A percentile compares a stretch with the other conserved stretches of the same genome.
phyloP scores from a whole-genome alignment of 1,140 invertebrate genomes.

The Atta texana region DNA sequence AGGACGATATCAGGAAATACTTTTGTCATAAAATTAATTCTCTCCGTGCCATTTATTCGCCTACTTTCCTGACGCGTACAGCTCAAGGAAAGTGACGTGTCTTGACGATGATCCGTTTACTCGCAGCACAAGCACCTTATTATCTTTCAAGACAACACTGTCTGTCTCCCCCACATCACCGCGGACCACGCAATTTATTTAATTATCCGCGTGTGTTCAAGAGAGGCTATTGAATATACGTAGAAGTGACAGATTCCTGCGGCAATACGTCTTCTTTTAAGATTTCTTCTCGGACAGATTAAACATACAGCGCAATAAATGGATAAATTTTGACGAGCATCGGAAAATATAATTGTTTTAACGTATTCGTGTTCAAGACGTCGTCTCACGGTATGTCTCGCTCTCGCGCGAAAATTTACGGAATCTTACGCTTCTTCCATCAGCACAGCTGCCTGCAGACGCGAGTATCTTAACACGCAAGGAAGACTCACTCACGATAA shows the following conservation, averaged over 20 bases:
- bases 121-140: constrained; percentile 31
- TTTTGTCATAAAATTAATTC: neutral
- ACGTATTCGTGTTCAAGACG: neutral
- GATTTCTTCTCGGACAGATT: constrained; percentile 1
- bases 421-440: constrained; percentile 9
- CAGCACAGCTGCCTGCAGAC: constrained; percentile 18
- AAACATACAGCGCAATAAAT: neutral
- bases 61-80: neutral
- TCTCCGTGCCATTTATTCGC: constrained; percentile 14
- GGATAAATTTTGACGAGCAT: neutral
- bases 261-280: neutral
- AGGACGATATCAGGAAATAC: neutral
- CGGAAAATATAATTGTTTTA: neutral
- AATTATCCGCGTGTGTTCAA: constrained; percentile 18
- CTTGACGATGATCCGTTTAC: constrained; percentile 44
- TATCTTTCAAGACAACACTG: constrained; percentile 11
- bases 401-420: constrained; percentile 4
- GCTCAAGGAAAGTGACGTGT: neutral
- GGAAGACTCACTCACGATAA: constrained; percentile 34
- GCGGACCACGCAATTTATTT: constrained; percentile 13
- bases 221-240: constrained; percentile 14
- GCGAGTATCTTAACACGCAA: constrained; percentile 33
- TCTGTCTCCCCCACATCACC: neutral
- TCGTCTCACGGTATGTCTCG: neutral
- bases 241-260: constrained; percentile 23